A percentile compares a stretch with the other conserved stretches of the same genome.
Conservation (phyloP, 92 coral and sea anemone species). For the Porites cylindrica region DNA sequence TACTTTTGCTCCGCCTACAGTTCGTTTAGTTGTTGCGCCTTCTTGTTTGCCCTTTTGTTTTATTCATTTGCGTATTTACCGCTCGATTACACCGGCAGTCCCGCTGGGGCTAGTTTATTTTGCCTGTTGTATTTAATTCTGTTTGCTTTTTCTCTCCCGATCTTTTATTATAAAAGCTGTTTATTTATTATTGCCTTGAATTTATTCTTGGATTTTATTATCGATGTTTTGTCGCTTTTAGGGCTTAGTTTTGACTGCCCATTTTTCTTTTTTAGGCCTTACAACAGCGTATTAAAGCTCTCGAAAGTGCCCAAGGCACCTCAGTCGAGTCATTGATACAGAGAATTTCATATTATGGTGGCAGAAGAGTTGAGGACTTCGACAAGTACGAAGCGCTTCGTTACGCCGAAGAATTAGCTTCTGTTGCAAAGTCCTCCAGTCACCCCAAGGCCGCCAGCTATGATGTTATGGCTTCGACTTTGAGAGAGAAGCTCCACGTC, state of each 20-base stretch:
- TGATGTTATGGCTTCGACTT: slow-evolving; percentile 51
- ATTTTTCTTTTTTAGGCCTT: slow-evolving; percentile 9
- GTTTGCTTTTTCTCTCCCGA: neutral
- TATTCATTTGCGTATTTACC: slow-evolving; percentile 15
- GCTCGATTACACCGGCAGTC: neutral
- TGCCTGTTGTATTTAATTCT: slow-evolving; percentile 5
- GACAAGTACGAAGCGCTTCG: slow-evolving; percentile 59
- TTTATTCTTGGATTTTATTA: neutral
- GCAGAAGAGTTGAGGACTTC: slow-evolving; percentile 44
- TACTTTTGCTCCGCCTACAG: neutral
- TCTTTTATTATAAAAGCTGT: slow-evolving; percentile 4
- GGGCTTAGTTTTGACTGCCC: slow-evolving; percentile 6
- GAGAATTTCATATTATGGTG: slow-evolving; percentile 54
- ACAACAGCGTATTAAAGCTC: slow-evolving; percentile 41
- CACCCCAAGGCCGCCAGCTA: slow-evolving; percentile 57
- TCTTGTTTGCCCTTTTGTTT: slow-evolving; percentile 3
- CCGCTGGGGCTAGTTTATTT: slow-evolving; percentile 25
- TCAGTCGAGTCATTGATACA: slow-evolving; percentile 26
- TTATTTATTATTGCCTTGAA: neutral
- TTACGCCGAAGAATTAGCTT: slow-evolving; percentile 57
- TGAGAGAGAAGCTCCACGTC: slow-evolving; percentile 30
- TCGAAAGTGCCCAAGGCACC: slow-evolving; percentile 50
- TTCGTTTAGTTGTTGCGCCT: slow-evolving; percentile 17
- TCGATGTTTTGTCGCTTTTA: neutral
- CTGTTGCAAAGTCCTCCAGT: slow-evolving; percentile 44